Evolutionary conservation across 2,113 vertebrate genomes (phyloP).

Genomic region (Jacana jacana): DNA sequence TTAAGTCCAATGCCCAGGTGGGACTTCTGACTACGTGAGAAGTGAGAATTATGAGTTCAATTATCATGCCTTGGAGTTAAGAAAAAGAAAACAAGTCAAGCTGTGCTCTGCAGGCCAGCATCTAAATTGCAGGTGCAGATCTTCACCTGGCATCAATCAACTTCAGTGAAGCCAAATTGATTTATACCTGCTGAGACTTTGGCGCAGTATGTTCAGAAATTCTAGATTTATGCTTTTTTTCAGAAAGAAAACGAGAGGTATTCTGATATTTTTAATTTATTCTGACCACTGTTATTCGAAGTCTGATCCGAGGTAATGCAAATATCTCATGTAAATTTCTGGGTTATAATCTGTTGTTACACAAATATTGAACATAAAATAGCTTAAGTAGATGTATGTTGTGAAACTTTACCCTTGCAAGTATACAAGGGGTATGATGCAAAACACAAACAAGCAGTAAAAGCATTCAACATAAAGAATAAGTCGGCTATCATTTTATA

Average conservation of each 20-base stretch:
- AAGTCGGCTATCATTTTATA: background rate
- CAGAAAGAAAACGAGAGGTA: background rate
- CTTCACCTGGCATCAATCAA: conserved; percentile 1
- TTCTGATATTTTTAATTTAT: conserved; percentile 6
- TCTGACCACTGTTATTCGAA: background rate
- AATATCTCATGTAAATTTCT: background rate
- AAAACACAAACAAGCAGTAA: background rate
- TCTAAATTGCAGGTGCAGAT: conserved; percentile 34
- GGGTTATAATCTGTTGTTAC: background rate
- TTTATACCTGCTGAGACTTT: conserved; percentile 20
- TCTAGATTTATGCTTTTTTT: background rate
- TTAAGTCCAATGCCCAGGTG: background rate
- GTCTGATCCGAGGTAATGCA: background rate
- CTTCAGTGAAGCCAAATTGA: background rate
- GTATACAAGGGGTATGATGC: background rate
- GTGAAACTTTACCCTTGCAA: background rate
- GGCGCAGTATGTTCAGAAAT: background rate
- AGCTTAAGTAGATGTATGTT: background rate
- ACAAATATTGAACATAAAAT: background rate
- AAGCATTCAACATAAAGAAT: background rate
- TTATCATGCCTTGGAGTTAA: background rate
- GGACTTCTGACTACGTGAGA: background rate
- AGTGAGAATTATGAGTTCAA: background rate
- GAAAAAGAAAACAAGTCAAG: conserved; percentile 38
- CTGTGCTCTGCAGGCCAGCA: conserved; percentile 37